Conservation (phyloP, 1,140 invertebrate genomes). For the Zaprionus inermis region DNA sequence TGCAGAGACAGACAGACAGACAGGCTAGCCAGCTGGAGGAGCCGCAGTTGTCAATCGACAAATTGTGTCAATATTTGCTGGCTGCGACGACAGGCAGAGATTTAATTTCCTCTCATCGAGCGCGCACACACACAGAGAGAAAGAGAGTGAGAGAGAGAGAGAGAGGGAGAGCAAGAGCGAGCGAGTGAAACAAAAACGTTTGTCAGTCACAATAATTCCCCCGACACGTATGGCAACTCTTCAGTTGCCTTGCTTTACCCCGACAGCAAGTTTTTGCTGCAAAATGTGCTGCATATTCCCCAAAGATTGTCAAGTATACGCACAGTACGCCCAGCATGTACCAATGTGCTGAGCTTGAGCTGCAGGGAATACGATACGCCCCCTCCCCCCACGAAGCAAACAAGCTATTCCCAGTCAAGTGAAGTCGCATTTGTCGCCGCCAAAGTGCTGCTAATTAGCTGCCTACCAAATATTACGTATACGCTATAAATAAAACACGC, state of each 20-base stretch:
- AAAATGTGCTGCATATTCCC: slow-evolving; percentile 1
- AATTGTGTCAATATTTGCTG: slow-evolving; percentile 79
- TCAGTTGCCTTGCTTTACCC: not conserved
- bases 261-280: not conserved
- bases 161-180: not conserved
- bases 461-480: slow-evolving; percentile 26
- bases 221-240: not conserved
- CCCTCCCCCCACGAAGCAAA: no score
- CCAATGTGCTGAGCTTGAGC: no score
- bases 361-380: not conserved
- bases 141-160: not conserved
- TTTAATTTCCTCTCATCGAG: slow-evolving; percentile 78
- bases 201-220: slow-evolving; percentile 8
- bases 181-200: slow-evolving; percentile 5
- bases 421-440: not conserved
- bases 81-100: slow-evolving; percentile 73
- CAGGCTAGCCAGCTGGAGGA: slow-evolving; percentile 7
- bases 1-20: not conserved
- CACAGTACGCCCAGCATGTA: no score
- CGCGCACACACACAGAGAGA: not conserved
- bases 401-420: not conserved
- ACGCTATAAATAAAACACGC: slow-evolving; percentile 29
- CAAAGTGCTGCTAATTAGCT: slow-evolving; percentile 2
- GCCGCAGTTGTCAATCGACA: slow-evolving; percentile 59
- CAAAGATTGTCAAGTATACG: not conserved